A percentile compares a stretch with the other conserved stretches of the same genome.
Conservation (phyloP, 1,140 invertebrate genomes). For the Bombus affinis region DNA sequence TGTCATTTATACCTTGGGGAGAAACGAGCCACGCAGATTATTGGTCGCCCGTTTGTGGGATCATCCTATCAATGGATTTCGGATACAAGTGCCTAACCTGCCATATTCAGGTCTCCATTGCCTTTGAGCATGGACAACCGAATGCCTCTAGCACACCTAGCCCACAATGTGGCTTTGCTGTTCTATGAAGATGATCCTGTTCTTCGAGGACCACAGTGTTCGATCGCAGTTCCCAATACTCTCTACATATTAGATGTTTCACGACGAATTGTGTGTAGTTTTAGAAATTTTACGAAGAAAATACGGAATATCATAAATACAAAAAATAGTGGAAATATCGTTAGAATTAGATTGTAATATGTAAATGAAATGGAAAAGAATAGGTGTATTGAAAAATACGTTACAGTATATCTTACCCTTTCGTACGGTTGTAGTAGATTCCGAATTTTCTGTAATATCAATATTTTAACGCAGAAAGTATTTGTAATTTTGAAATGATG, state of each 20-base stretch:
- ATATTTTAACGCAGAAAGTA: too few species aligned
- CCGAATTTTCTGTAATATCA: too few species aligned
- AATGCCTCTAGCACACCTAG: slow-evolving; percentile 45
- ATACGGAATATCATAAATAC: background rate
- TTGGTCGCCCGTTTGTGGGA: slow-evolving; percentile 8
- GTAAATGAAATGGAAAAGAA: too few species aligned
- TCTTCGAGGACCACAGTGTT: background rate
- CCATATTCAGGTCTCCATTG: slow-evolving; percentile 46
- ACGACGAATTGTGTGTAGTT: background rate
- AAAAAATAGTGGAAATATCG: too few species aligned
- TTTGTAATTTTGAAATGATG: too few species aligned
- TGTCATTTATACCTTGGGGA: slow-evolving; percentile 14
- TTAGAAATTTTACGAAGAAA: background rate
- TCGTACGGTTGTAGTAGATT: too few species aligned
- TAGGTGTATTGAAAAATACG: too few species aligned
- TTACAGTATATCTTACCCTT: too few species aligned
- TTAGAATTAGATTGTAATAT: too few species aligned
- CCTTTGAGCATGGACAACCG: slow-evolving; percentile 45
- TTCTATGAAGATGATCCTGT: slow-evolving; percentile 39
- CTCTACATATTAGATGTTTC: background rate
- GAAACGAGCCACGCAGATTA: slow-evolving; percentile 36
- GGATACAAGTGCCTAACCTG: slow-evolving; percentile 38
- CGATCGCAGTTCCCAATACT: background rate
- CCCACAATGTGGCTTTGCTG: slow-evolving; percentile 49
- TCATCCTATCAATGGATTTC: slow-evolving; percentile 37